Base-by-base conservation (phyloP, 1,140 invertebrate species). In the Battus philenor region DNA sequence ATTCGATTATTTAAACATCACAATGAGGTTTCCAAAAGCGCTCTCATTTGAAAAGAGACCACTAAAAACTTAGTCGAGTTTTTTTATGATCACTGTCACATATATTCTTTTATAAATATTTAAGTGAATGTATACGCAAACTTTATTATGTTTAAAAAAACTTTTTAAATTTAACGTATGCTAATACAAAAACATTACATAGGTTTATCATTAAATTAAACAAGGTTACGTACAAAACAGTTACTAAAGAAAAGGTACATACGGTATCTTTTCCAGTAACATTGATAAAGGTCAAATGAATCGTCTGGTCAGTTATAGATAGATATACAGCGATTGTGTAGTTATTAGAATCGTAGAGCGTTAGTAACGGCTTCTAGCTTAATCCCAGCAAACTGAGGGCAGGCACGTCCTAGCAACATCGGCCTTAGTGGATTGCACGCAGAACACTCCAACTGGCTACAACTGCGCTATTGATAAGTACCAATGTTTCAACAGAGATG, bases 341-440 rank as follows among this genome's bases (percentile, higher is more conserved):
- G 36, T 7, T 13, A 26, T 26, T 24, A 26, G 18, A n/a, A 2
- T 27, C 20, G 15, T 12, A 39, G 17, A 12, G 36, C 3, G 1
- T 13, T 26, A 26, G 20, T 15, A 13, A 36, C 30, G 3, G 31
- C 34, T 38, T 12, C 4, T 16, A n/a, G 3, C 3, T 1, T 41
- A 41, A 41, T 41, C 38, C 38, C 11, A n/a, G 13, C 24, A n/a
- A 7, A n/a, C 13, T 9, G 38, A 1, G 2, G n/a, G n/a, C 24
- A 2, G 38, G 12, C 38, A 41, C 38, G 38, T 26, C 5, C 4
- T 16, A 16, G 4, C 38, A 13, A 8, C 10, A 10, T n/a, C 11
- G 38, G 15, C 29, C 38, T 41, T 41, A 41, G 24, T 5, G 22
- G 38, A 41, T 41, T 41, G 38, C 6, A 16, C 24, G 24, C n/a